These are phyloP conservation scores for Gavialis gangeticus DNA, from an alignment of 2,113 vertebrate genomes.

Conservation along the genomic window DNA sequence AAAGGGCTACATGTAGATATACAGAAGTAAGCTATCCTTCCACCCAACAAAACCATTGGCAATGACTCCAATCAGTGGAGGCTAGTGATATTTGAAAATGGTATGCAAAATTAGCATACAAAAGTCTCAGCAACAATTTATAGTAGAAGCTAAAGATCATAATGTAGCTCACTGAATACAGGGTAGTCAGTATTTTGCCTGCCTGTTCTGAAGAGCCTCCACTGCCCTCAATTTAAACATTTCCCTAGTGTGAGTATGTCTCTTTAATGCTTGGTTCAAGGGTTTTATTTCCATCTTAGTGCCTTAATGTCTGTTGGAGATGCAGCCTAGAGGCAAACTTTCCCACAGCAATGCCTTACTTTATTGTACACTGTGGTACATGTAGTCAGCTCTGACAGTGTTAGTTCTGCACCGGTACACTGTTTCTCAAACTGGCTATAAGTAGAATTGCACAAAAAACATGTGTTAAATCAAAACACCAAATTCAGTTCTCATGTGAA, in stretches of 20 bases:
- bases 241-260: background rate
- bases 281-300: constrained; percentile 55
- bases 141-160: background rate
- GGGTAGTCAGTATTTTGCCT: background rate
- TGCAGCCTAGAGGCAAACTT: constrained; percentile 63
- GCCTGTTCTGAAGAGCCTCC: background rate
- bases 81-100: background rate
- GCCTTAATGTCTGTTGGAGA: constrained; percentile 51
- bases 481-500: background rate
- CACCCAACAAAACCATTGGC: background rate
- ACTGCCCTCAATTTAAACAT: background rate
- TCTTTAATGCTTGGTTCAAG: constrained; percentile 28
- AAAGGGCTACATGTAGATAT: background rate
- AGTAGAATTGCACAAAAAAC: constrained; percentile 1
- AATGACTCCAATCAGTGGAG: background rate
- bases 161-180: background rate
- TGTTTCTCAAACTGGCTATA: constrained; percentile 30
- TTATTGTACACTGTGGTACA: constrained; percentile 39
- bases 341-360: constrained; percentile 53
- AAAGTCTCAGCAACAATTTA: background rate
- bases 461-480: constrained; percentile 28
- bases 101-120: background rate
- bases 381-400: constrained; percentile 43
- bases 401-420: constrained; percentile 63
- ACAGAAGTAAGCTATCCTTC: background rate